Evolutionary conservation across 2,113 vertebrate genomes (phyloP).

Genomic region (Perca fluviatilis): DNA sequence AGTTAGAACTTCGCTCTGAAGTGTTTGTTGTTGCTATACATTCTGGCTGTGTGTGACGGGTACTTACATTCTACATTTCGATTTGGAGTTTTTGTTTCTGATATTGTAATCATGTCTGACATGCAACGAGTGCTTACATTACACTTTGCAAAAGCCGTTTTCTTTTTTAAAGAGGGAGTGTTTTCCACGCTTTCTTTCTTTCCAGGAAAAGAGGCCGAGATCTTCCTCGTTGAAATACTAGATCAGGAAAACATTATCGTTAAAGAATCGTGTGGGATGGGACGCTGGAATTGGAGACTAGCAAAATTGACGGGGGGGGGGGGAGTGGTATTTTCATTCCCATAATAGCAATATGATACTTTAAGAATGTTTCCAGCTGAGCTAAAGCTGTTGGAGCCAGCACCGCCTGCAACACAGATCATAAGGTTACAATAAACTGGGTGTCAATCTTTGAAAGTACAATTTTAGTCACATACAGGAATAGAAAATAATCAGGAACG

Average conservation of each 20-base stretch:
- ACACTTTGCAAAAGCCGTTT: neutral
- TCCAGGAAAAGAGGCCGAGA: conserved; percentile 68
- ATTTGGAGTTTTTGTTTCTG: neutral
- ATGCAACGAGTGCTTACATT: conserved; percentile 11
- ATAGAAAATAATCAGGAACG: neutral
- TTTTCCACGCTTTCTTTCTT: conserved; percentile 56
- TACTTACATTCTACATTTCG: neutral
- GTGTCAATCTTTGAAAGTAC: conserved; percentile 4
- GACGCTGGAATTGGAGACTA: conserved; percentile 52
- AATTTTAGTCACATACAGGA: neutral
- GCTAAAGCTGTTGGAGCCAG: conserved; percentile 33
- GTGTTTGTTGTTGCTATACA: neutral
- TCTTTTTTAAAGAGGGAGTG: conserved; percentile 4
- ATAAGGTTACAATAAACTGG: neutral
- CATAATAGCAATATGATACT: conserved; percentile 75
- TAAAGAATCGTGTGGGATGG: conserved; percentile 69
- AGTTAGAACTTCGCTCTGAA: conserved; percentile 1
- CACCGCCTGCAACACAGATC: conserved; percentile 36
- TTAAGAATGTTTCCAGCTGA: conserved; percentile 78
- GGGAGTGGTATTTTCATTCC: conserved; percentile 75
- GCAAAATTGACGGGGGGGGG: conserved; percentile 45
- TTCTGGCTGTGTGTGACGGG: neutral
- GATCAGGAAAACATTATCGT: conserved; percentile 80
- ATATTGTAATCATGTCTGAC: neutral
- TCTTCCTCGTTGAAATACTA: conserved; percentile 74